Conservation (phyloP, 2,113 vertebrate species). For the Eidolon helvum region DNA sequence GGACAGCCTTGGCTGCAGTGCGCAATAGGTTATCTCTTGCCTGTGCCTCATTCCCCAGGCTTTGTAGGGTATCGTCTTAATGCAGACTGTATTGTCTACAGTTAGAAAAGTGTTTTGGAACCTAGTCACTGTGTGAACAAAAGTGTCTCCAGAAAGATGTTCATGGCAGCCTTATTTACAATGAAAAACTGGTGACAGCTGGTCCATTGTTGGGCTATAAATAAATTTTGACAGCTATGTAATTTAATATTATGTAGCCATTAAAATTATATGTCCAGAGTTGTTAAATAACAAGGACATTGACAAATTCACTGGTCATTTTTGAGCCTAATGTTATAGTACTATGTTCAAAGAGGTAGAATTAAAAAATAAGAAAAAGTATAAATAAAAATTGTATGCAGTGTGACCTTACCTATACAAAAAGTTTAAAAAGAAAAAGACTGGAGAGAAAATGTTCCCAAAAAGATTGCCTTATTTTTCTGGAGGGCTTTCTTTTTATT, state of each 20-base stretch:
- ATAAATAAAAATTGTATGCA: background rate
- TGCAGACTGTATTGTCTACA: background rate
- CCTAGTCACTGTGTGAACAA: background rate
- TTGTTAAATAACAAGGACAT: background rate
- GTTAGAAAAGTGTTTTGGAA: background rate
- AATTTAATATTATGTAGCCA: background rate
- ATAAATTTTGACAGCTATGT: background rate
- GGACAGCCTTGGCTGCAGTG: background rate
- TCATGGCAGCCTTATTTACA: background rate
- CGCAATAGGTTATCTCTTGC: background rate
- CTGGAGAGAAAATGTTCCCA: background rate
- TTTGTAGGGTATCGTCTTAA: background rate
- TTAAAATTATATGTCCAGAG: background rate
- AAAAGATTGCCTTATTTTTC: background rate
- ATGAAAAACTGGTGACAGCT: background rate
- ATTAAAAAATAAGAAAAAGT: background rate
- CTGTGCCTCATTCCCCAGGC: background rate
- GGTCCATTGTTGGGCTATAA: background rate
- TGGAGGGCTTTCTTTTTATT: background rate
- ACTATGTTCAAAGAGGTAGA: slow-evolving; percentile 9
- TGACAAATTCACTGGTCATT: background rate
- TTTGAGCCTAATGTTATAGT: background rate
- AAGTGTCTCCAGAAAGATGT: slow-evolving; percentile 6
- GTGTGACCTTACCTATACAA: background rate
- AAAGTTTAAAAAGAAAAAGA: background rate